Evolutionary conservation across 1,140 invertebrate species (phyloP).

Genomic region (Cotesia vestalis): DNA sequence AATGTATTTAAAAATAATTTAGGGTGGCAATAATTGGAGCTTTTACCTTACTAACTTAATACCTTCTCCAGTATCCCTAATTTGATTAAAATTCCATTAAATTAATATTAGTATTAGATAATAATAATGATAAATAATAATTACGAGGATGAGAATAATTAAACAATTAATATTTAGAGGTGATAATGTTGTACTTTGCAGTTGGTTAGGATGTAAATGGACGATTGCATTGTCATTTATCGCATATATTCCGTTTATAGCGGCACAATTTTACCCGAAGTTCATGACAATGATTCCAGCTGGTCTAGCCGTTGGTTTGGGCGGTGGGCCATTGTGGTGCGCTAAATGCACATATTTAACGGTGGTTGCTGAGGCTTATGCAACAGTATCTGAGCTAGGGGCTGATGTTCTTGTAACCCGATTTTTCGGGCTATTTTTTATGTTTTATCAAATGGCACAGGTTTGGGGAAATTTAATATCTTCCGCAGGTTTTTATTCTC

Average conservation of each 20-base stretch:
- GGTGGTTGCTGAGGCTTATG: slow-evolving; percentile 77
- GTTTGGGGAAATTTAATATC: slow-evolving; percentile 94
- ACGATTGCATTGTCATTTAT: slow-evolving; percentile 85
- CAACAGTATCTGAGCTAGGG: slow-evolving; percentile 72
- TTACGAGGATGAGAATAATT: not conserved
- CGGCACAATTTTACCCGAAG: slow-evolving; percentile 84
- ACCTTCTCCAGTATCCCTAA: too few relatives aligned
- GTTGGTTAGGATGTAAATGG: slow-evolving; percentile 86
- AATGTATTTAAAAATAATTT: too few relatives aligned
- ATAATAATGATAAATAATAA: too few relatives aligned
- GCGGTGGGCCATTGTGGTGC: slow-evolving; percentile 89
- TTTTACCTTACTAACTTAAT: too few relatives aligned
- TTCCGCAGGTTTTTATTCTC: slow-evolving; percentile 72
- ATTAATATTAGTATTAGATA: too few relatives aligned
- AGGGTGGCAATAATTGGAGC: too few relatives aligned
- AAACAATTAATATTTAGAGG: not conserved
- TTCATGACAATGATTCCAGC: slow-evolving; percentile 87
- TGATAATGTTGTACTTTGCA: slow-evolving; percentile 56
- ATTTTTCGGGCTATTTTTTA: slow-evolving; percentile 92
- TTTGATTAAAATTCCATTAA: too few relatives aligned
- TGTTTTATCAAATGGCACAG: slow-evolving; percentile 92
- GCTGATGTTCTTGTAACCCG: slow-evolving; percentile 79
- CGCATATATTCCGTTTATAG: slow-evolving; percentile 88
- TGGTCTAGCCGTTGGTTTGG: slow-evolving; percentile 84
- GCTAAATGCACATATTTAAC: slow-evolving; percentile 90